A percentile compares a stretch with the other conserved stretches of the same genome.
These are phyloP conservation scores for Tethea ocularis DNA, from an alignment of 2,888 invertebrate genomes.

Conservation along the genomic window DNA sequence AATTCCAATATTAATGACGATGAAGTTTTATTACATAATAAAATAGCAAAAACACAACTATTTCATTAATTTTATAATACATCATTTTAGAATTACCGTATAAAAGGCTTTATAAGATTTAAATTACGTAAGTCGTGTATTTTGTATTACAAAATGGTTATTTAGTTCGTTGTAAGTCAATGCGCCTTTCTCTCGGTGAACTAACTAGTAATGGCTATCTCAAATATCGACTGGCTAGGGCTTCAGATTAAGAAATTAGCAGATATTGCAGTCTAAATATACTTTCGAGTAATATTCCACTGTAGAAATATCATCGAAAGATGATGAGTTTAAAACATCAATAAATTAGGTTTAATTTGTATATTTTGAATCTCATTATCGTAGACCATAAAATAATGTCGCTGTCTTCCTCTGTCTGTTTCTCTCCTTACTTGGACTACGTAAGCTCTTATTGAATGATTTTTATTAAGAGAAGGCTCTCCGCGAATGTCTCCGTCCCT, in stretches of 20 bases:
- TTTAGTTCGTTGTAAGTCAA: conserved; percentile 30
- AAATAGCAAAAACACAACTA: neutral
- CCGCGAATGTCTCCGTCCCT: no score
- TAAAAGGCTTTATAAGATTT: conserved; percentile 44
- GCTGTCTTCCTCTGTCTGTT: no score
- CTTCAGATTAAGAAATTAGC: neutral
- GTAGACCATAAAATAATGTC: no score
- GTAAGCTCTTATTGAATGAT: no score
- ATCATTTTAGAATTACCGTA: conserved; percentile 12
- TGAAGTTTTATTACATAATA: neutral
- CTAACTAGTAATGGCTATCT: conserved; percentile 13
- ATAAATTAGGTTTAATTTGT: no score
- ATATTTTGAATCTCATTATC: no score
- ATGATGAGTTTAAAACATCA: no score
- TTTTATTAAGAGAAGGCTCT: no score
- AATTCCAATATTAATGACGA: neutral
- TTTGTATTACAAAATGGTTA: conserved; percentile 52
- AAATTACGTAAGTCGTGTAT: conserved; percentile 46
- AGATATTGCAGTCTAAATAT: neutral
- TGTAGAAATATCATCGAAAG: no score
- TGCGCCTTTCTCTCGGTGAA: conserved; percentile 53
- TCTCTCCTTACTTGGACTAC: no score
- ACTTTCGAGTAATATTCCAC: no score
- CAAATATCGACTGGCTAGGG: neutral
- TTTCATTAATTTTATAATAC: neutral